Evolutionary conservation across 2,113 vertebrate species (phyloP), one percentile per base, ranked within the genome.

Genomic region (Progne subis): DNA sequence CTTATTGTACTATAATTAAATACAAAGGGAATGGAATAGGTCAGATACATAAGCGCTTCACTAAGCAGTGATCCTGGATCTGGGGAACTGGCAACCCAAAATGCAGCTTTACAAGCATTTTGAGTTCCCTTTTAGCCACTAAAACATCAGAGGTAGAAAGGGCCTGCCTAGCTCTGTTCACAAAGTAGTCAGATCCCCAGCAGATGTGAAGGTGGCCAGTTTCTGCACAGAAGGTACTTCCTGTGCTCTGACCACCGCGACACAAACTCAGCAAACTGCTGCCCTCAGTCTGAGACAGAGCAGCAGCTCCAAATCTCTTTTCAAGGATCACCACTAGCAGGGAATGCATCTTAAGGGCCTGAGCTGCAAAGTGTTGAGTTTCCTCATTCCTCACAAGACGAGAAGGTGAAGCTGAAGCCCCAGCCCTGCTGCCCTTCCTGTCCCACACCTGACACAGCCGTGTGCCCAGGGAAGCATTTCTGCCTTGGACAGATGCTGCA

Each of bases 401-500:
- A 57, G 76, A 71, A 86, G 24, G 64, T 60, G 21, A 47, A 92
- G 56, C 85, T 88, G 88, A 60, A 75, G 52, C 52, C 60, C 29
- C 52, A 67, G 50, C 23, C n/a, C 60, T 60, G 72, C 65, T 1
- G 3, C 41, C 47, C 41, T 57, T 84, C 77, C 60, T 79, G 53
- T 46, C 44, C 71, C 11, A 8, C 71, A 57, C 61, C 75, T 21
- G 11, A 41, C 20, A 61, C 59, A 71, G 29, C 0, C 0, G 14
- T 77, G 77, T 64, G 34, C 52, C 76, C 25, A 26, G 69, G 77
- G 80, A 92, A 82, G 77, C 47, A 61, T 68, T 87, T 88, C 74
- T 88, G 63, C 74, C 82, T 90, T 92, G 90, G 63, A 53, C 52
- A 79, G 92, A 89, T 92, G 95, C 96, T 98, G 97, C 97, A 96